Evolutionary conservation across 2,888 invertebrate genomes (phyloP).

Genomic region (Cheilosia variabilis): DNA sequence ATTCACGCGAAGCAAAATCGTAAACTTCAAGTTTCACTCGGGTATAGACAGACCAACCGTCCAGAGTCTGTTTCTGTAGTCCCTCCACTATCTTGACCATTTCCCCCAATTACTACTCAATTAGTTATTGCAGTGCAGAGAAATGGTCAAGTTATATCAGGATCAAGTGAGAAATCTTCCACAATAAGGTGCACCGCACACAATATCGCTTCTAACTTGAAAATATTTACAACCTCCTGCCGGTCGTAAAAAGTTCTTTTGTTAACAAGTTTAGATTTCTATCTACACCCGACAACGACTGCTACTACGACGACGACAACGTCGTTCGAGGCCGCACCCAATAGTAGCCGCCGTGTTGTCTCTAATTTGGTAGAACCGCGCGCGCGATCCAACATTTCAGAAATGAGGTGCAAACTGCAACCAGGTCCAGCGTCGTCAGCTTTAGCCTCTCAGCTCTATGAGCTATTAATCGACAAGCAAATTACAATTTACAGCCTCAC

Average conservation of each 20-base stretch:
- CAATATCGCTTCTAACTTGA: conserved; percentile 51
- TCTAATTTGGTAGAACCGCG: conserved; percentile 54
- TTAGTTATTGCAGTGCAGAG: conserved; percentile 44
- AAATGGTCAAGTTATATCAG: conserved; percentile 7
- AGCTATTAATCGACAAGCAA: conserved; percentile 73
- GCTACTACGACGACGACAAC: too few species aligned
- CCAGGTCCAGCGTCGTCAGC: conserved; percentile 19
- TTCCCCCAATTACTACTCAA: conserved; percentile 60
- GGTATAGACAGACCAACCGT: neutral
- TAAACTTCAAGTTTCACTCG: conserved; percentile 12
- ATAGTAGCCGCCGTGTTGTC: conserved; percentile 36
- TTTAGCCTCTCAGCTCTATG: conserved; percentile 41
- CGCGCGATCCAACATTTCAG: conserved; percentile 21
- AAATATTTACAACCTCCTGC: conserved; percentile 55
- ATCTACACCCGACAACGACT: conserved; percentile 19
- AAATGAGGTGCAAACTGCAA: conserved; percentile 69
- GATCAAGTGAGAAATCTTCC: conserved; percentile 4
- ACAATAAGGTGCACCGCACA: conserved; percentile 12
- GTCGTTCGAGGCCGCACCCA: conserved; percentile 54
- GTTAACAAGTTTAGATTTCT: conserved; percentile 73
- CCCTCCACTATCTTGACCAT: conserved; percentile 25
- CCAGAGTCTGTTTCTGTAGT: neutral
- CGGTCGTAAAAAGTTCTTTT: conserved; percentile 57
- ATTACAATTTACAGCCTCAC: conserved; percentile 70
- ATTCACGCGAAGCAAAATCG: conserved; percentile 7